Evolutionary conservation across 23 tunicate species (phyloP), one percentile per base, ranked within the genome.

Genomic region (Styela plicata): DNA sequence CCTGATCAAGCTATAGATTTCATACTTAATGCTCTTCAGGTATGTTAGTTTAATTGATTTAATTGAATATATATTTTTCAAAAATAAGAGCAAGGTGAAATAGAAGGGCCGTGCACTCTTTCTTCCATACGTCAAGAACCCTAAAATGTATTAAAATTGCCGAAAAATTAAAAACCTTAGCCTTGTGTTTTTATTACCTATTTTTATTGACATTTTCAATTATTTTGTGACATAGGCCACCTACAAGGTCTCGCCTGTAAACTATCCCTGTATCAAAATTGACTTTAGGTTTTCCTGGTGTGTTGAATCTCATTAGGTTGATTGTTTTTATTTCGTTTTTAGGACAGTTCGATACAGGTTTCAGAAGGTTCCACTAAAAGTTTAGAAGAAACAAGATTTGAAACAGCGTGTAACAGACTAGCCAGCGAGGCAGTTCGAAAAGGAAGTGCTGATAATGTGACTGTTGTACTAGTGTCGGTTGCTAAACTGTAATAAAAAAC

Each of bases 341-440:
- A 92, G 97, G 92, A 92, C 53, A 87, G 80, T 33, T 73, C 86
- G 3, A 30, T 83, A 17, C 83, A 67, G 30, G 84, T 90, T 36
- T 92, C 97, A 2, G 92, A 87, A 34, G 97, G 86, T 17, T 71
- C 86, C 32, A 79, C 34, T 52, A 87, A 80, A 61, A 74, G 85
- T 26, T 75, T 92, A 23, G 92, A 87, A 74, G 85, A 80, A 33
- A 88, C 24, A 31, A 78, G 91, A 17, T 92, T 83, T 62, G 91
- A 87, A 73, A 34, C 82, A 52, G 97, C 97, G 0, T 87, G 97
- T 69, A 92, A 87, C 53, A 88, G 73, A 80, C 86, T 92, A 64
- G 97, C 97, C 21, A 92, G 97, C 69, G 97, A 92, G 73, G 97
- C 97, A 1, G 97, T 92, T 32, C 64, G 97, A 32, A 87, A 85